A percentile compares a stretch with the other conserved stretches of the same genome.
phyloP scores from a whole-genome alignment of 1,140 invertebrate species.

The Calliopsis andreniformis region DNA sequence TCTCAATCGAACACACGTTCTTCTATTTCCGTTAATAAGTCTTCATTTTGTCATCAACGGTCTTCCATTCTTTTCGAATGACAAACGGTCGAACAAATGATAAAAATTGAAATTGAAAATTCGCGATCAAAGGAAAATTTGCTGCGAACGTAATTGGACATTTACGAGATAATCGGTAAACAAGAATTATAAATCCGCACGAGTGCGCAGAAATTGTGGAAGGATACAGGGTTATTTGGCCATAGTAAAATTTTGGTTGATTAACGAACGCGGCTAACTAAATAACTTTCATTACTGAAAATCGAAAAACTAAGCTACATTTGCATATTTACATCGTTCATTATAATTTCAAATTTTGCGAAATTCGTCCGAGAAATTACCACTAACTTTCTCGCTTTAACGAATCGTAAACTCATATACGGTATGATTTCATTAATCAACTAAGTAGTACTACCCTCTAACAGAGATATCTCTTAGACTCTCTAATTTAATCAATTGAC shows the following conservation, averaged over 20 bases:
- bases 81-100: not conserved
- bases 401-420: not conserved
- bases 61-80: not conserved
- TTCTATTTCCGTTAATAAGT: not conserved
- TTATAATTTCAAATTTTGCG: constrained; percentile 16
- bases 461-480: not conserved
- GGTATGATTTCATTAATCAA: not conserved
- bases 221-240: constrained; percentile 11
- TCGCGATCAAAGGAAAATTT: not conserved
- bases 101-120: not conserved
- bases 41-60: not conserved
- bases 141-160: not conserved
- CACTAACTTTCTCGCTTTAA: not conserved
- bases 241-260: constrained; percentile 12
- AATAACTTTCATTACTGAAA: constrained; percentile 4
- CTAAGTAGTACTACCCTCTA: too few relatives aligned
- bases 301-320: constrained; percentile 17
- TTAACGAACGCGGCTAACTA: constrained; percentile 26
- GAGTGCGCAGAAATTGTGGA: not conserved
- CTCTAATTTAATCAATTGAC: constrained; percentile 11
- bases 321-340: constrained; percentile 15
- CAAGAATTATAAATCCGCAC: constrained; percentile 1
- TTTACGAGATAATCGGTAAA: not conserved
- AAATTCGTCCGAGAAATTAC: not conserved
- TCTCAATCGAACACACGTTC: constrained; percentile 4